Conservation (phyloP, 2,113 vertebrate species). For the Ophiodon elongatus region DNA sequence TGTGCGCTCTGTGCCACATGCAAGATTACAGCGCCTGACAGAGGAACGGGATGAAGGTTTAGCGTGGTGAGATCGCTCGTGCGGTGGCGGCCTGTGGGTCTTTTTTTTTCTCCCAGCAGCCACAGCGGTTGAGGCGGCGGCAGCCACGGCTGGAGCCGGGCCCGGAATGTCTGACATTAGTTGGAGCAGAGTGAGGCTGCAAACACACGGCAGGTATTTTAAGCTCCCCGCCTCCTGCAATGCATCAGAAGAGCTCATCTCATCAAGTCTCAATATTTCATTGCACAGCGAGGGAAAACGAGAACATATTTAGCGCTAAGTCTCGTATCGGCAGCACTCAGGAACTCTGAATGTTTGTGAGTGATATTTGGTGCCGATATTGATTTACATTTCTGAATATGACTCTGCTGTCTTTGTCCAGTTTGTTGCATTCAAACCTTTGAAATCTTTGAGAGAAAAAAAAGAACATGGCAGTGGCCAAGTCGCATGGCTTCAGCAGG, state of each 20-base stretch:
- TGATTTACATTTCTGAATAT: background rate
- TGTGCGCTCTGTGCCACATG: background rate
- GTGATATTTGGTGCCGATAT: background rate
- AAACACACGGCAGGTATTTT: conserved; percentile 6
- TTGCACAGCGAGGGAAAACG: background rate
- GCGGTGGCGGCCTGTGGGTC: background rate
- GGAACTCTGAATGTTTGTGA: background rate
- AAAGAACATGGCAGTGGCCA: background rate
- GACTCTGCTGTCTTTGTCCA: background rate
- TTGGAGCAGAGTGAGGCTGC: conserved; percentile 8
- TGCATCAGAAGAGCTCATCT: conserved; percentile 28
- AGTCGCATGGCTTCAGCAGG: background rate
- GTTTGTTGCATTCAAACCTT: background rate
- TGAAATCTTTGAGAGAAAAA: background rate
- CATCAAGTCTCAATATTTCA: conserved; percentile 24
- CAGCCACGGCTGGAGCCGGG: background rate
- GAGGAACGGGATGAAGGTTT: background rate
- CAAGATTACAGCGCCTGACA: background rate
- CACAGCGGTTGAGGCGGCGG: background rate
- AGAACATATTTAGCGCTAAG: conserved; percentile 6
- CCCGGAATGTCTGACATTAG: conserved; percentile 1
- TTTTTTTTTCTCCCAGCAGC: conserved; percentile 3
- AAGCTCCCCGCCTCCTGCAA: conserved; percentile 1
- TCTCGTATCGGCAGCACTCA: background rate
- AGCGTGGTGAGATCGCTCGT: background rate